phyloP scores from a whole-genome alignment of 2,113 vertebrate genomes.

The Aplodontia rufa region DNA sequence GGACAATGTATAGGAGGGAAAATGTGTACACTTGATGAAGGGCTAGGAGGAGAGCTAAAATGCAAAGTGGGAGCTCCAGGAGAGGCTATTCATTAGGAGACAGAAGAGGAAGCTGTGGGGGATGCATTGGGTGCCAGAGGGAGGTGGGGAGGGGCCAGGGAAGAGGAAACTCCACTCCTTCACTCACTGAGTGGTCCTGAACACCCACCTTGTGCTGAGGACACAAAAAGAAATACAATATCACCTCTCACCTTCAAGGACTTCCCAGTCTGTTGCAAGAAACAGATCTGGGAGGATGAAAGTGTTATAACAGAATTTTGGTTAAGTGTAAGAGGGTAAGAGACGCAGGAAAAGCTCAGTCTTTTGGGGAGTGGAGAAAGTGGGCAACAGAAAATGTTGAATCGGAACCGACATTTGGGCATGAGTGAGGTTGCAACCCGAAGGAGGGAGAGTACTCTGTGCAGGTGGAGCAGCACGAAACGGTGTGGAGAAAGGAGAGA shows the following conservation, averaged over 20 bases:
- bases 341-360: not conserved
- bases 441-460: not conserved
- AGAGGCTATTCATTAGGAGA: not conserved
- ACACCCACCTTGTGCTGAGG: not conserved
- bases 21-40: not conserved
- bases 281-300: not conserved
- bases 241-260: not conserved
- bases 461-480: not conserved
- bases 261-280: not conserved
- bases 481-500: not conserved
- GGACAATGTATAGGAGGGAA: not conserved
- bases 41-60: not conserved
- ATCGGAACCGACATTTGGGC: not conserved
- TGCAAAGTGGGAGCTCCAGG: not conserved
- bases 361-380: not conserved
- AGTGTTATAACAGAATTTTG: not conserved
- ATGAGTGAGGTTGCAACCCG: not conserved
- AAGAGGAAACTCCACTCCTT: not conserved
- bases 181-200: not conserved
- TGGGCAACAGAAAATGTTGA: not conserved
- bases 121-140: accelerated
- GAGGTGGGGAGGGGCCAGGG: too few species aligned
- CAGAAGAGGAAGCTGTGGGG: not conserved
- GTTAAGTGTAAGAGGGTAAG: not conserved
- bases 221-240: not conserved